These are phyloP conservation scores for Typhlichthys eigenmanni DNA, from an alignment of 2,797 vertebrate species.

Conservation along the genomic window DNA sequence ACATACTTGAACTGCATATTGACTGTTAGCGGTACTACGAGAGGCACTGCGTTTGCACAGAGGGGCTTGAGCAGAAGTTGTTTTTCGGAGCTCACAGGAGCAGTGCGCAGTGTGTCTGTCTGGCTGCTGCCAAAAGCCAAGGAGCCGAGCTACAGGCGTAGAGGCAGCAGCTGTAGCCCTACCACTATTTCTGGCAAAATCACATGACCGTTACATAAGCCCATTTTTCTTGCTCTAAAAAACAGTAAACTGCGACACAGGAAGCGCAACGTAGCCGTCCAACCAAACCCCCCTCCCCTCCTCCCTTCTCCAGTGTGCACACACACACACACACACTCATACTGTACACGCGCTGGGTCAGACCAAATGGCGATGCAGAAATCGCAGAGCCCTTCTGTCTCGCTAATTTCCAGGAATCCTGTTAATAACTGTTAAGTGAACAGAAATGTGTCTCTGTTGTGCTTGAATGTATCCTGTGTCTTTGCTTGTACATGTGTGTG, in stretches of 20 bases:
- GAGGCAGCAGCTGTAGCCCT: slow-evolving; percentile 95
- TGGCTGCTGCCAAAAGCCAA: slow-evolving; percentile 91
- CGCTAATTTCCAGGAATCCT: slow-evolving; percentile 59
- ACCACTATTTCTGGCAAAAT: slow-evolving; percentile 98
- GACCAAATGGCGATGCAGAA: slow-evolving; percentile 61
- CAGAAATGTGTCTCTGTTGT: not conserved
- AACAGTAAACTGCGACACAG: slow-evolving; percentile 96
- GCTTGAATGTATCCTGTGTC: not conserved
- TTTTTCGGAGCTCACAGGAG: slow-evolving; percentile 69
- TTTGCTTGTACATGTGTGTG: not conserved
- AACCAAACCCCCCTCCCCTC: slow-evolving; percentile 26
- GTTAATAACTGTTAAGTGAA: slow-evolving; percentile 69
- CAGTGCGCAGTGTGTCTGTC: slow-evolving; percentile 73
- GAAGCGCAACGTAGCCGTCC: slow-evolving; percentile 81
- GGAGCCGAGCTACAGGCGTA: slow-evolving; percentile 80
- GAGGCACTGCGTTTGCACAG: slow-evolving; percentile 46
- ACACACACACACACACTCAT: not conserved
- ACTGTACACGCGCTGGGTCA: slow-evolving; percentile 19
- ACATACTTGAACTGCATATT: too few species aligned
- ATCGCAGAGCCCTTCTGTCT: slow-evolving; percentile 55
- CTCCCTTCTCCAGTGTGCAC: not conserved
- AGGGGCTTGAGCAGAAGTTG: slow-evolving; percentile 68
- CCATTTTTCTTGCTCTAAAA: slow-evolving; percentile 98
- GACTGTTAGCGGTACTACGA: slow-evolving; percentile 2
- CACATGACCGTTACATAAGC: slow-evolving; percentile 99